Conservation (phyloP, 2,797 vertebrate species). For the Avahi laniger region DNA sequence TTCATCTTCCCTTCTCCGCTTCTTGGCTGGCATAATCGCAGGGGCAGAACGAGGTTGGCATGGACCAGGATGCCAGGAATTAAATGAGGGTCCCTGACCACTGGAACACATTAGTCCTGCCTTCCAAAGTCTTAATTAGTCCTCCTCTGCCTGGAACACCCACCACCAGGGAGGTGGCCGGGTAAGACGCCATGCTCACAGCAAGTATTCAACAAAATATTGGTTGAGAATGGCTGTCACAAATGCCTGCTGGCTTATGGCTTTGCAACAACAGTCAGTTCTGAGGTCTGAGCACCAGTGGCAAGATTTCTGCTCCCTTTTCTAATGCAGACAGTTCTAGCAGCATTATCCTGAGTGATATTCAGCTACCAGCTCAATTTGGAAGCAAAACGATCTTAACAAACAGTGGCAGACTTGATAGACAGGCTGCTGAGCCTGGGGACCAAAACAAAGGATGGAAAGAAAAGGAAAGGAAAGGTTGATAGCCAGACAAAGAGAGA, state of each 20-base stretch:
- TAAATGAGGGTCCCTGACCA: slow-evolving; percentile 70
- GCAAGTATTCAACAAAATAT: slow-evolving; percentile 51
- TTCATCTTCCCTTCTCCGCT: slow-evolving; percentile 60
- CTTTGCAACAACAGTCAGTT: slow-evolving; percentile 45
- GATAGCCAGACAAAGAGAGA: neutral
- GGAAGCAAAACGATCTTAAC: slow-evolving; percentile 69
- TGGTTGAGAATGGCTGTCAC: neutral
- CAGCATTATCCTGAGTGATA: slow-evolving; percentile 45
- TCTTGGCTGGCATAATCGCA: slow-evolving; percentile 42
- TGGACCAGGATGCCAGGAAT: slow-evolving; percentile 58
- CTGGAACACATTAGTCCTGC: slow-evolving; percentile 53
- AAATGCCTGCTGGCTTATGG: neutral
- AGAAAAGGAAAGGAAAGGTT: slow-evolving; percentile 22
- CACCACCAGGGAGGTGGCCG: neutral
- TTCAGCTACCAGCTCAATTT: slow-evolving; percentile 51
- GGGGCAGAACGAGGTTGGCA: slow-evolving; percentile 58
- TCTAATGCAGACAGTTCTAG: slow-evolving; percentile 44
- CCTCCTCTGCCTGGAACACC: slow-evolving; percentile 59
- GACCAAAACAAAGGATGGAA: slow-evolving; percentile 49
- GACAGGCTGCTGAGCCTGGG: slow-evolving; percentile 47
- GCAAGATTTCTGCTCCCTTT: slow-evolving; percentile 26
- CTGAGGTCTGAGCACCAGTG: neutral
- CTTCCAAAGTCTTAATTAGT: slow-evolving; percentile 75
- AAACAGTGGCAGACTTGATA: slow-evolving; percentile 69
- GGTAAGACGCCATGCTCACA: slow-evolving; percentile 34